These are phyloP conservation scores for Scartelaos histophorus DNA, from an alignment of 2,113 vertebrate species.

Conservation along the genomic window DNA sequence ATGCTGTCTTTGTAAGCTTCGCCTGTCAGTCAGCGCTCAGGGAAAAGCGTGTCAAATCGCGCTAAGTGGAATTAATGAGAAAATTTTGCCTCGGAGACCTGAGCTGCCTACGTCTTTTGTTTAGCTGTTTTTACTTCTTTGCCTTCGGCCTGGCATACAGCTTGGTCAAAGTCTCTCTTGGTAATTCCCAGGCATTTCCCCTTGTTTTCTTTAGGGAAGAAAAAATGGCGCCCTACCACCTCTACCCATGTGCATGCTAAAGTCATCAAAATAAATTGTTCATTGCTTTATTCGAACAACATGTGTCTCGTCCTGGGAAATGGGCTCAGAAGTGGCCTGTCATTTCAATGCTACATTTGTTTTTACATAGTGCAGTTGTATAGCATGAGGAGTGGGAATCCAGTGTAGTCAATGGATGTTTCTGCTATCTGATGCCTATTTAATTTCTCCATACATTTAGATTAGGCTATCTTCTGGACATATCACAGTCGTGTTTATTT, in stretches of 20 bases:
- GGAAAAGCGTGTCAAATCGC: slow-evolving; percentile 59
- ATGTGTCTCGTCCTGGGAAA: slow-evolving; percentile 55
- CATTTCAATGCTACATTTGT: slow-evolving; percentile 30
- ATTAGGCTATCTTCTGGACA: slow-evolving; percentile 11
- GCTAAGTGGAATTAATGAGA: slow-evolving; percentile 73
- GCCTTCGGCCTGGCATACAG: slow-evolving; percentile 27
- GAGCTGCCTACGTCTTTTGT: slow-evolving; percentile 55
- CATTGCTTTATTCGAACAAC: slow-evolving; percentile 64
- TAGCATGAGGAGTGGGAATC: slow-evolving; percentile 33
- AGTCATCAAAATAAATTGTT: slow-evolving; percentile 61
- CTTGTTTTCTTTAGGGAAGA: slow-evolving; percentile 54
- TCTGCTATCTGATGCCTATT: slow-evolving; percentile 25
- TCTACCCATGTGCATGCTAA: slow-evolving; percentile 61
- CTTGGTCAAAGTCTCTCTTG: slow-evolving; percentile 58
- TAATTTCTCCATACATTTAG: slow-evolving; percentile 36
- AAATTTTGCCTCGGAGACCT: slow-evolving; percentile 60
- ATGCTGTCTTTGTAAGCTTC: slow-evolving; percentile 49
- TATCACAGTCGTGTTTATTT: slow-evolving; percentile 37
- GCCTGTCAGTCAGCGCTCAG: slow-evolving; percentile 57
- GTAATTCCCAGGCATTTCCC: slow-evolving; percentile 74
- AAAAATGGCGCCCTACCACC: slow-evolving; percentile 33
- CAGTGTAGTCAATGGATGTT: slow-evolving; percentile 46
- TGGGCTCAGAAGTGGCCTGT: slow-evolving; percentile 16
- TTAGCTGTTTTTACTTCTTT: slow-evolving; percentile 56
- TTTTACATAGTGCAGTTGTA: slow-evolving; percentile 28